Conservation (phyloP, 2,797 vertebrate genomes). For the Sebastes nivosus region DNA sequence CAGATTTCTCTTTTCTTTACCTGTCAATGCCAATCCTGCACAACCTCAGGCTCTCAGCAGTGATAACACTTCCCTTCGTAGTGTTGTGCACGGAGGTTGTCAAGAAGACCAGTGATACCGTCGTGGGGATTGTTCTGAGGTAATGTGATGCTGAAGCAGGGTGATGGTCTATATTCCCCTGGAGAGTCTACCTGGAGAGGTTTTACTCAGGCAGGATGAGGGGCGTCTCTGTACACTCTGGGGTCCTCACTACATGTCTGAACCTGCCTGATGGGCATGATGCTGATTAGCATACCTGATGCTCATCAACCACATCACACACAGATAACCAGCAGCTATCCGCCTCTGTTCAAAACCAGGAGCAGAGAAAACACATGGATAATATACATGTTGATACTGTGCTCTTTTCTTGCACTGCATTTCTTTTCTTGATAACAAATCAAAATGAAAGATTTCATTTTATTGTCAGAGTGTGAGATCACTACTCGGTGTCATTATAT, state of each 20-base stretch:
- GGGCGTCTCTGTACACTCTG: conserved; percentile 19
- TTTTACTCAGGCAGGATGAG: conserved; percentile 10
- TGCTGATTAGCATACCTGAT: conserved; percentile 6
- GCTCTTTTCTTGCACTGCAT: background rate
- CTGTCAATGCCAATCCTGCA: background rate
- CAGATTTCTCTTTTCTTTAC: background rate
- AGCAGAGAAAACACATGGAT: background rate
- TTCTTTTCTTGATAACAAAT: background rate
- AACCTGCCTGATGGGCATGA: conserved; percentile 37
- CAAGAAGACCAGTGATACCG: background rate
- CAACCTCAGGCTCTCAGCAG: background rate
- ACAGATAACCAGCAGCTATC: background rate
- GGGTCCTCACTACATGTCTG: conserved; percentile 37
- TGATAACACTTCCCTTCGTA: background rate
- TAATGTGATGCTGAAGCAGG: conserved; percentile 21
- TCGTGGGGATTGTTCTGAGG: conserved; percentile 13
- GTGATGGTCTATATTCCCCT: background rate
- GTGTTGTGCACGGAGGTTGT: background rate
- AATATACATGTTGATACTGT: background rate
- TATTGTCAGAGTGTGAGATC: background rate
- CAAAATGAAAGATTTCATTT: background rate
- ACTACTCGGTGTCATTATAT: background rate
- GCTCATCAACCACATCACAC: conserved; percentile 18
- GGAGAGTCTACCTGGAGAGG: background rate
- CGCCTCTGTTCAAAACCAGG: background rate